A percentile compares a stretch with the other conserved stretches of the same genome.
phyloP scores from a whole-genome alignment of 2,797 vertebrate genomes.

The Aplochiton taeniatus region DNA sequence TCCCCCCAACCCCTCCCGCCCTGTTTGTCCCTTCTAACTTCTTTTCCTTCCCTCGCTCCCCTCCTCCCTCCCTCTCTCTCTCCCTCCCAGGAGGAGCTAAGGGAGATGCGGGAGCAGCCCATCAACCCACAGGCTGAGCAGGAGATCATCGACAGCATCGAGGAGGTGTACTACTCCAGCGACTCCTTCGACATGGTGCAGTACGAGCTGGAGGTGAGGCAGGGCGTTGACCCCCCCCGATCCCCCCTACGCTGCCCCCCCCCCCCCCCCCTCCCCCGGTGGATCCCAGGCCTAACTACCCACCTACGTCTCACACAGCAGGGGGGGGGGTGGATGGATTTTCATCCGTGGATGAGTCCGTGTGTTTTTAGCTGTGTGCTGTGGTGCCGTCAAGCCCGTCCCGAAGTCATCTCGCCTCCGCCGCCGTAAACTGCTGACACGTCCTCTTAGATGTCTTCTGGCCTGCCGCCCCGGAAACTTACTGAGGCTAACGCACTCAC shows the following conservation, averaged over 20 bases:
- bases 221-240: neutral
- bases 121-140: constrained; percentile 93
- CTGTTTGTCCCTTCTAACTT: neutral
- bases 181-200: constrained; percentile 97
- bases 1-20: constrained; percentile 2
- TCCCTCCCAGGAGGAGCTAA: constrained; percentile 85
- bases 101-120: constrained; percentile 90
- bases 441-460: no score
- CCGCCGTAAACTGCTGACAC: no score
- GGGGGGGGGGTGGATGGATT: no score
- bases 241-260: neutral
- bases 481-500: neutral
- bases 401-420: no score
- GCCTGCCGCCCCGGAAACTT: no score
- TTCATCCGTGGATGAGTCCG: no score
- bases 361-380: no score
- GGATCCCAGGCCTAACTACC: no score
- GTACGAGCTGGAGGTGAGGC: constrained; percentile 90
- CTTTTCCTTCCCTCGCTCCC: neutral
- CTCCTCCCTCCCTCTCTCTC: neutral
- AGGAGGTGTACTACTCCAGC: constrained; percentile 93
- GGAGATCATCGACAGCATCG: constrained; percentile 95
- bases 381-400: no score
- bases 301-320: no score
- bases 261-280: neutral